Evolutionary conservation across 1,140 invertebrate species (phyloP), one percentile per base, ranked within the genome.

Genomic region (Polypedilum vanderplanki): DNA sequence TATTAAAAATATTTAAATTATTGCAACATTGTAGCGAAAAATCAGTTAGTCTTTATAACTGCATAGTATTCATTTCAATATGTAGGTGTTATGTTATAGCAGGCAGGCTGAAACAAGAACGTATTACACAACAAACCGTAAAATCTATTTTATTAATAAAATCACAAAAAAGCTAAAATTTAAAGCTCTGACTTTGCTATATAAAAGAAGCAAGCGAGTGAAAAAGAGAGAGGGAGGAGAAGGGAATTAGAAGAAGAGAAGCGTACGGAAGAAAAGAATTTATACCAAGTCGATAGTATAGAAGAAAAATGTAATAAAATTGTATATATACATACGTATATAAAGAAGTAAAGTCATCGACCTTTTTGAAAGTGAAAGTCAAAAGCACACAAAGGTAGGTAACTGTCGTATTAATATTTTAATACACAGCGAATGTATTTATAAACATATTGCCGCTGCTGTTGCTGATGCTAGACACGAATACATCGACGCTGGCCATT

Each of bases 321-420:
- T 70, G 17, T 67, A 4, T 67, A 17, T 70, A 70, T 70, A 70
- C 10, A 20, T 67, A 5, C n/a, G 4, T 67, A 67, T 67, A 18
- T 67, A 17, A 67, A 20, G 65, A 9, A 18, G 65, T 10, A 7
- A 12, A 22, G 65, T 70, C 17, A 70, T 70, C 65, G 65, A 70
- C 65, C 65, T 70, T 70, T 57, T 70, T 70, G 65, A 70, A 70
- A 70, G 65, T 70, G 65, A 70, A 70, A 70, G 65, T 70, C 65
- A 57, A 57, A 57, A 57, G 24, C 65, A 70, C 17, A 70, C 65
- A 70, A 70, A 70, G 65, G 65, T 70, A 70, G 65, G 65, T 70
- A 70, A 70, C 17, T 70, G 46, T 22, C 65, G 65, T 70, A 70
- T 70, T 70, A 70, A 20, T 70, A 70, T 57, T 57, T 57, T 15